Base-by-base conservation (phyloP, 2,888 invertebrate genomes). In the Folsomia manolachei region DNA sequence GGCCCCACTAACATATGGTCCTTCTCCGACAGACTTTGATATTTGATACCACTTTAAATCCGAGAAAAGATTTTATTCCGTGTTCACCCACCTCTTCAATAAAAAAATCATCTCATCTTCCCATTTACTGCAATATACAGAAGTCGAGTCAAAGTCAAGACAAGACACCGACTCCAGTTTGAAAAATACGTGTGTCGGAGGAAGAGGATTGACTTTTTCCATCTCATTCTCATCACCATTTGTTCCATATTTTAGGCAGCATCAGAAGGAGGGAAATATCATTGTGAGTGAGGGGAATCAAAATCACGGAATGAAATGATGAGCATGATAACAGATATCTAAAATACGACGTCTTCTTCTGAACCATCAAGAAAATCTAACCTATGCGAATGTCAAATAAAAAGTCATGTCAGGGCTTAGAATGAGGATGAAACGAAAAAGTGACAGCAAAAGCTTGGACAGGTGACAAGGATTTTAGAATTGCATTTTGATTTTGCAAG, bases 401-500 rank as follows among this genome's bases (percentile, higher is more conserved):
- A 56, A 56, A 56, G 56, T 56, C 56, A 56, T 56, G 56, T 14
- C 11, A 56, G 56, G n/a, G n/a, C 19, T 14, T 39, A 9, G 39
- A 39, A 39, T 39, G 39, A 39, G 39, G 14, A 14, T 9, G 14
- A 39, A 14, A 39, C 39, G 14, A 39, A 39, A 14, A 39, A 39
- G 39, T 39, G 39, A 14, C 39, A 39, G 39, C 39, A 39, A 39
- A 39, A 14, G 7, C 39, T 39, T 39, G 39, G 7, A 39, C 39
- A 14, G 39, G 39, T 39, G 39, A 39, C 39, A 14, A 39, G 56
- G n/a, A 56, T 7, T 14, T 19, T 14, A 56, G 56, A 21, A 18
- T 56, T 56, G 18, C 56, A 56, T 56, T 56, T 7, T 21, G 7
- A 56, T 56, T 56, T 56, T 56, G 56, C 56, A 56, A 56, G 56